Percentiles rank a stretch among this genome's conserved stretches.
Conservation (phyloP, 53 echinoderm and acorn worm species). For the Astropecten irregularis region DNA sequence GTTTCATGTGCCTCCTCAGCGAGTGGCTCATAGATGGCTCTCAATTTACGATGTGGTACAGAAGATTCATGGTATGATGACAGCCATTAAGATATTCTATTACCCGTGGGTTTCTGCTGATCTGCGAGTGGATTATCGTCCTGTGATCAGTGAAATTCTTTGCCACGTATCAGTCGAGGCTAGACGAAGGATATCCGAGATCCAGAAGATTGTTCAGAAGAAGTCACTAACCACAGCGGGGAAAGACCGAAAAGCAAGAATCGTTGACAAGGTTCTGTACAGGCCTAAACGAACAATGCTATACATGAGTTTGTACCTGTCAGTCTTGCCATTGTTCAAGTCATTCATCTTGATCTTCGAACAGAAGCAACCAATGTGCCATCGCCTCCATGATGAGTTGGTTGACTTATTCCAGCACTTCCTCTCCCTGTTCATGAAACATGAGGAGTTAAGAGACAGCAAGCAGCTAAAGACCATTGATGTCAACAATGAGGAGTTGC, state of each 20-base stretch:
- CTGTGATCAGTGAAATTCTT: too few relatives aligned
- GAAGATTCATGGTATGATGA: not conserved
- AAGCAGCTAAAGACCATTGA: too few relatives aligned
- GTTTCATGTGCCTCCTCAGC: not conserved
- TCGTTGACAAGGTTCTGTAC: not conserved
- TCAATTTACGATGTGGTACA: not conserved
- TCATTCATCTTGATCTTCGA: not conserved
- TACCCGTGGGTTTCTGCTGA: not conserved
- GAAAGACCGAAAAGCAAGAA: not conserved
- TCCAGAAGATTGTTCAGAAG: not conserved
- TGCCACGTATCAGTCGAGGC: too few relatives aligned
- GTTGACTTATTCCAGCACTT: too few relatives aligned
- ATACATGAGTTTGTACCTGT: not conserved
- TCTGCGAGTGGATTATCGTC: not conserved
- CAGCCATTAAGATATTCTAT: not conserved
- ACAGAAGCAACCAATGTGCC: not conserved
- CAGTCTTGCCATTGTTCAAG: not conserved
- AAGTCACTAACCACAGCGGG: not conserved
- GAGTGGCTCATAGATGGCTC: not conserved
- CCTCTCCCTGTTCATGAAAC: too few relatives aligned
- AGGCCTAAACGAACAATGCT: not conserved
- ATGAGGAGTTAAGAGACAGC: too few relatives aligned
- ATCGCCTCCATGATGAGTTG: not conserved
- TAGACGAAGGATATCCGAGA: too few relatives aligned
- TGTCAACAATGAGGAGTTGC: too few relatives aligned